A percentile compares a stretch with the other conserved stretches of the same genome.
Evolutionary conservation across 2,888 invertebrate genomes (phyloP).

Genomic region (Caenorhabditis sp.): DNA sequence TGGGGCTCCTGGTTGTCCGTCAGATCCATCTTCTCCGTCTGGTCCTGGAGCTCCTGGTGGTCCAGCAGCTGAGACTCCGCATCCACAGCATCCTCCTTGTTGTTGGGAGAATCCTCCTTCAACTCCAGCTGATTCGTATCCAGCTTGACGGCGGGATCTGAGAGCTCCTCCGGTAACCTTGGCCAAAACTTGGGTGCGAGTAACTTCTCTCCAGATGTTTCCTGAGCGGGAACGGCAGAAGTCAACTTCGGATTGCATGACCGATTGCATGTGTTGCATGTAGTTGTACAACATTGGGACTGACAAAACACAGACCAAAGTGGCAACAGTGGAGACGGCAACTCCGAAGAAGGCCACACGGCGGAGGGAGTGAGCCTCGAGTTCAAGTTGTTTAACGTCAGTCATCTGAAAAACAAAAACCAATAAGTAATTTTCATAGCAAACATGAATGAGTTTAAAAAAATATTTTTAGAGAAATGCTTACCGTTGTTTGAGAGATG

Average conservation of each 20-base stretch:
- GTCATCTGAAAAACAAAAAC: conserved; percentile 25
- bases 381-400: conserved; percentile 50
- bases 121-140: conserved; percentile 46
- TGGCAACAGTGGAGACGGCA: conserved; percentile 54
- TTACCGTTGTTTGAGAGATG: conserved; percentile 32
- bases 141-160: conserved; percentile 52
- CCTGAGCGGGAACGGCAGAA: conserved; percentile 61
- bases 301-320: conserved; percentile 52
- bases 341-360: conserved; percentile 57
- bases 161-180: conserved; percentile 54
- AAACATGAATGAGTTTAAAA: conserved; percentile 10
- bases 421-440: background rate
- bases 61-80: conserved; percentile 51
- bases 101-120: conserved; percentile 29
- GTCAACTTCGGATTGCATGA: conserved; percentile 56
- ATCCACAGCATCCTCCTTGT: conserved; percentile 56
- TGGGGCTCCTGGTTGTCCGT: conserved; percentile 55
- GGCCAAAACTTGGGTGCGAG: conserved; percentile 58
- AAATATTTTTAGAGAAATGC: conserved; percentile 10
- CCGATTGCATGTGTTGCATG: conserved; percentile 63
- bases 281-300: conserved; percentile 64
- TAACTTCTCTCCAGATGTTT: conserved; percentile 63
- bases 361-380: conserved; percentile 52
- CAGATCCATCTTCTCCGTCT: conserved; percentile 52
- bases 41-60: conserved; percentile 53